A percentile compares a stretch with the other conserved stretches of the same genome.
Conservation (phyloP, 2,888 invertebrate genomes). For the Coleophora flavipennella region DNA sequence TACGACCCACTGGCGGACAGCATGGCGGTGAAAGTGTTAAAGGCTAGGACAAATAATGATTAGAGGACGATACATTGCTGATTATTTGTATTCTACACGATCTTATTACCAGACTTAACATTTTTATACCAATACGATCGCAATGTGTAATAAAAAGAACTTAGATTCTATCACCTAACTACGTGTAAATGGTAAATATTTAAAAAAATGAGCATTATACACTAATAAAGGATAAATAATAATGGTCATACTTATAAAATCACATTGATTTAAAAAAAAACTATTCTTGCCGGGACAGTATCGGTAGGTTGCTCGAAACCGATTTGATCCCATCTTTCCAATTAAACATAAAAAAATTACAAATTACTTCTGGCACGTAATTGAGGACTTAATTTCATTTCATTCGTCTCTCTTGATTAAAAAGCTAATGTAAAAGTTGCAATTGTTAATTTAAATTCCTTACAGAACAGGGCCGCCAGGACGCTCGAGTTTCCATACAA, state of each 20-base stretch:
- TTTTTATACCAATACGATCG: conserved; percentile 13
- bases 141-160: conserved; percentile 51
- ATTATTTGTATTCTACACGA: conserved; percentile 25
- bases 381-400: conserved; percentile 42
- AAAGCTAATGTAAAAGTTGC: too few species aligned
- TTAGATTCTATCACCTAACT: conserved; percentile 55
- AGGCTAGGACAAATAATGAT: conserved; percentile 7
- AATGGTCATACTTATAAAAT: conserved; percentile 57
- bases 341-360: conserved; percentile 52
- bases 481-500: too few species aligned
- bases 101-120: conserved; percentile 40
- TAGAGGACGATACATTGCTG: conserved; percentile 31
- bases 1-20: too few species aligned
- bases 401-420: too few species aligned
- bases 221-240: conserved; percentile 66
- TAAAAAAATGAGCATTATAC: conserved; percentile 65
- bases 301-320: conserved; percentile 31
- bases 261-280: conserved; percentile 48
- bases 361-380: conserved; percentile 67
- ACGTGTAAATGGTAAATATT: conserved; percentile 65
- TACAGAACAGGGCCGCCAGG: too few species aligned
- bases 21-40: too few species aligned
- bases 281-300: conserved; percentile 27
- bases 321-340: conserved; percentile 43
- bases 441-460: conserved; percentile 48